Conservation (phyloP, 2,797 vertebrate genomes). For the Echiichthys vipera region DNA sequence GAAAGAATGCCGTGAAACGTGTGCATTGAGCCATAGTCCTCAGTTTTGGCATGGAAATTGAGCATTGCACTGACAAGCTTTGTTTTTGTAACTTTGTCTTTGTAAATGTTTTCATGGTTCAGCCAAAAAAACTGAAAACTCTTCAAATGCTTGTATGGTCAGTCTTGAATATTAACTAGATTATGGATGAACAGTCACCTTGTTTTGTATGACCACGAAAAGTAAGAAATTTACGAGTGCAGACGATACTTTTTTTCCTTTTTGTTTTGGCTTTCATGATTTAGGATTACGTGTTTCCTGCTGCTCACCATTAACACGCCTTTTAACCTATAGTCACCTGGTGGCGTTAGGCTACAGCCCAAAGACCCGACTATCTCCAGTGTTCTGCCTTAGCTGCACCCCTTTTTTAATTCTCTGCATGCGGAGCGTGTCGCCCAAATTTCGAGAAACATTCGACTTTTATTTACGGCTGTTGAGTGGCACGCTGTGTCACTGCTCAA, state of each 20-base stretch:
- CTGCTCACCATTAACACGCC: constrained; percentile 65
- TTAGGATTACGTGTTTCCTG: constrained; percentile 53
- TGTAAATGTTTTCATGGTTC: constrained; percentile 68
- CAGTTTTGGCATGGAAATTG: constrained; percentile 74
- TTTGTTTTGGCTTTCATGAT: constrained; percentile 45
- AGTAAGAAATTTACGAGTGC: constrained; percentile 43
- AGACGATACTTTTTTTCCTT: constrained; percentile 20
- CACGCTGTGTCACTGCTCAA: constrained; percentile 24
- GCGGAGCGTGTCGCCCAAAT: constrained; percentile 45
- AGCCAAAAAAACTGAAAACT: constrained; percentile 43
- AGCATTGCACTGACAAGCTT: constrained; percentile 78
- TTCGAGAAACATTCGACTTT: constrained; percentile 37
- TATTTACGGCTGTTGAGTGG: constrained; percentile 25
- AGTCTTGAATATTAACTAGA: constrained; percentile 68
- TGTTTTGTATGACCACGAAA: constrained; percentile 51
- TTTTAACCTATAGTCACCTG: constrained; percentile 66
- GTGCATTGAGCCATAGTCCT: constrained; percentile 76
- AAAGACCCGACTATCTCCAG: constrained; percentile 69
- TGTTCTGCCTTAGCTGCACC: constrained; percentile 66
- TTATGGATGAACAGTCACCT: constrained; percentile 55
- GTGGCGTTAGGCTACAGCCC: constrained; percentile 78
- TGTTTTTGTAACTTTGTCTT: constrained; percentile 70
- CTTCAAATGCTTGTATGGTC: constrained; percentile 58
- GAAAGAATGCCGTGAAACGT: constrained; percentile 75
- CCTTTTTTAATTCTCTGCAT: constrained; percentile 43